Conservation (phyloP, 2,888 invertebrate species). For the Epiblema foenella region DNA sequence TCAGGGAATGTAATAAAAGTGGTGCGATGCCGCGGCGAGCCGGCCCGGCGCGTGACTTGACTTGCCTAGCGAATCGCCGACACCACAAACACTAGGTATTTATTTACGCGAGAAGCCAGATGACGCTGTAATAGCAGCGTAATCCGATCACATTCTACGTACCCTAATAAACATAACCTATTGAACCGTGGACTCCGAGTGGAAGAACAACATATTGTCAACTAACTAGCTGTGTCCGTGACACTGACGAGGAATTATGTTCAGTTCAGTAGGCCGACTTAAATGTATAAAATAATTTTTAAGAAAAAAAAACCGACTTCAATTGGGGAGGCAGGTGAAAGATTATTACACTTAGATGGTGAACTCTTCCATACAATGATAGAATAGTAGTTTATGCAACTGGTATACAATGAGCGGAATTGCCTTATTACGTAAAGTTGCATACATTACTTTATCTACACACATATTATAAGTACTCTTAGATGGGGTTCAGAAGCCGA, state of each 20-base stretch:
- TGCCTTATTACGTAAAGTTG: no score
- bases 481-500: no score
- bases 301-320: no score
- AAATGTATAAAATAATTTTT: no score
- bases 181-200: constrained; percentile 3
- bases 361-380: no score
- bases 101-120: constrained; percentile 67
- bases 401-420: no score
- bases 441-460: no score
- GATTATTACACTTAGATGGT: no score
- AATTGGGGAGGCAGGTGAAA: no score
- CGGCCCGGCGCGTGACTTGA: constrained; percentile 74
- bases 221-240: not conserved
- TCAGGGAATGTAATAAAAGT: constrained; percentile 79
- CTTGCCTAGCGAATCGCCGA: constrained; percentile 62
- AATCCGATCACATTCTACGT: constrained; percentile 56
- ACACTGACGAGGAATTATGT: not conserved
- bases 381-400: no score
- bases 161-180: constrained; percentile 26
- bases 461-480: no score
- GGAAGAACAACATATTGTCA: constrained; percentile 13
- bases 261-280: no score
- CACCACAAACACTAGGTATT: constrained; percentile 62
- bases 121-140: constrained; percentile 59
- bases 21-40: constrained; percentile 60